These are phyloP conservation scores for Thysanoteuthis rhombus DNA, from an alignment of 2,888 invertebrate species.

Conservation along the genomic window DNA sequence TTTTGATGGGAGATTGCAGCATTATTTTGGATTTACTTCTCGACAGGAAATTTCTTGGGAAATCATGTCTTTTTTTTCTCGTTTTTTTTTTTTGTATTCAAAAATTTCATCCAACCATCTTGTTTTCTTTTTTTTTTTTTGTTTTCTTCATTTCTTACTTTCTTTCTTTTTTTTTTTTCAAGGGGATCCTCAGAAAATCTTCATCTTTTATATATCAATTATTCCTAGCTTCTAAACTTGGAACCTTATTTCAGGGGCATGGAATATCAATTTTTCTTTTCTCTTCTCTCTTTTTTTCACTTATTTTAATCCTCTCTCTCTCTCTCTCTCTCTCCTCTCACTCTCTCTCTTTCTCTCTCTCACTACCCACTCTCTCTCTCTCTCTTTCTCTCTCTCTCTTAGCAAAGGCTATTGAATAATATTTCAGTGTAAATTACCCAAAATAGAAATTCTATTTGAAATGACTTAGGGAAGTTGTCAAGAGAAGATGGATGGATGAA, in stretches of 20 bases:
- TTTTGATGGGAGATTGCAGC: not conserved
- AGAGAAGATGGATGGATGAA: not conserved
- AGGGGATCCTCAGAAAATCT: no score
- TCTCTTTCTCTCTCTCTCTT: not conserved
- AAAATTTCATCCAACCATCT: not conserved
- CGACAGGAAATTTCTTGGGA: not conserved
- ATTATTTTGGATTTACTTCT: not conserved
- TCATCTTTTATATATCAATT: no score
- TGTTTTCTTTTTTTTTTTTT: not conserved
- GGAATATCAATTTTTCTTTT: no score
- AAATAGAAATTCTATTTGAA: not conserved
- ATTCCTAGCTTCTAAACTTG: no score
- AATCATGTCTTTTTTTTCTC: not conserved
- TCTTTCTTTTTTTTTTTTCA: not conserved
- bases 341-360: not conserved
- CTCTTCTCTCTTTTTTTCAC: no score
- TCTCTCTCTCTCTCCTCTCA: no score
- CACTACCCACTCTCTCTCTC: not conserved
- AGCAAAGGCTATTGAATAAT: not conserved
- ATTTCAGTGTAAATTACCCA: slow-evolving; percentile 12
- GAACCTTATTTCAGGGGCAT: no score
- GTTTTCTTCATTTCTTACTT: no score
- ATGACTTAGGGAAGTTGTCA: not conserved
- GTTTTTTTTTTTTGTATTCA: not conserved
- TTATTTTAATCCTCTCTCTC: no score